Evolutionary conservation across 1,140 invertebrate species (phyloP).

Genomic region (Drosophila kepulauana): DNA sequence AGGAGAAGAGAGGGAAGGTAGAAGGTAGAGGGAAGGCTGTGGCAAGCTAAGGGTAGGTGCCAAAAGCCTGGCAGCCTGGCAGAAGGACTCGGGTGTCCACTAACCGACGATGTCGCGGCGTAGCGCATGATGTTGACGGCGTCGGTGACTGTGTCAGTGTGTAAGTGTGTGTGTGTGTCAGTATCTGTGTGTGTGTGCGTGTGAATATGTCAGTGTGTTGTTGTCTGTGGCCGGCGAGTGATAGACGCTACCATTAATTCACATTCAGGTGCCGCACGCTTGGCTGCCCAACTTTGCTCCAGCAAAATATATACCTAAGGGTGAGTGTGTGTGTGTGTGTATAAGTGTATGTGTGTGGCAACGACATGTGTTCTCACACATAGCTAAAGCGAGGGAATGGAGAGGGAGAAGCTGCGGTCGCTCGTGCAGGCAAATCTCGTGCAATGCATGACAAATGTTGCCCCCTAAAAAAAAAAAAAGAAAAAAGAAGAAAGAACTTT

Average conservation of each 20-base stretch:
- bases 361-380: constrained; percentile 75
- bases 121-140: constrained; percentile 47
- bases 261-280: constrained; percentile 79
- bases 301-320: not conserved
- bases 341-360: constrained; percentile 40
- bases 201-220: constrained; percentile 51
- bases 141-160: constrained; percentile 39
- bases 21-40: not conserved
- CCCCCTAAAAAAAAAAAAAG: too few relatives aligned
- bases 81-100: constrained; percentile 5
- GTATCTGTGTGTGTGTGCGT: constrained; percentile 56
- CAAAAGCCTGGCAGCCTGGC: not conserved
- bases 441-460: constrained; percentile 75
- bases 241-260: constrained; percentile 82
- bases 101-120: constrained; percentile 37
- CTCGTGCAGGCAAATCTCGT: constrained; percentile 73
- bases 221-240: constrained; percentile 76
- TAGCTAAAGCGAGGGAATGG: not conserved
- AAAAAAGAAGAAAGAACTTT: constrained; percentile 1
- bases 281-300: constrained; percentile 58
- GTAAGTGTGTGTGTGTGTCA: constrained; percentile 56
- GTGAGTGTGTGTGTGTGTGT: not conserved
- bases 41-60: not conserved
- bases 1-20: constrained; percentile 5
- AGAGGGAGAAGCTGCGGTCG: constrained; percentile 60